Conservation (phyloP, 2,113 vertebrate genomes). For the Corynorhinus townsendii region DNA sequence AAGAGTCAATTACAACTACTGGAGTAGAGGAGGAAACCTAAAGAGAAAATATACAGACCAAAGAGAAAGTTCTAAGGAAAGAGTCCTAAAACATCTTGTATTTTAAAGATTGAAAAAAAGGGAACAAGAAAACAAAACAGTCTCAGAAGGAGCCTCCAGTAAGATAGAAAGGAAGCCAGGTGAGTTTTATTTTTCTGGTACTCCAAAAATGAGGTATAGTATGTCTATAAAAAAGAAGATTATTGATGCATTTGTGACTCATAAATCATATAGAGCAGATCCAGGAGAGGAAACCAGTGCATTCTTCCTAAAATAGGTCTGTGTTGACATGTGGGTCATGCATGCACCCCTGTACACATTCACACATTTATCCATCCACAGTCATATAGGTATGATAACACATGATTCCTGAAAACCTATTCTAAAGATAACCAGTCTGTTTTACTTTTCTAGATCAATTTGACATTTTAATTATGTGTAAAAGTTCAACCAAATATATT, state of each 20-base stretch:
- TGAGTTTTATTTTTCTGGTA: not conserved
- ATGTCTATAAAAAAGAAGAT: not conserved
- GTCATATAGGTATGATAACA: rapidly evolving
- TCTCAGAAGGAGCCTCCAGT: not conserved
- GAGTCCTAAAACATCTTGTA: not conserved
- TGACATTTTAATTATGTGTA: slow-evolving; percentile 52
- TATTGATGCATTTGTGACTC: not conserved
- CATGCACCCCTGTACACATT: rapidly evolving
- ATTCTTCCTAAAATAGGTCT: not conserved
- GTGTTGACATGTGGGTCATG: rapidly evolving
- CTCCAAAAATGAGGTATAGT: not conserved
- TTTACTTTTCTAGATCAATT: slow-evolving; percentile 1
- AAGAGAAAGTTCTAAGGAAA: not conserved
- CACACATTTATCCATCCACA: too few species aligned
- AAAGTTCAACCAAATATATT: slow-evolving; percentile 20
- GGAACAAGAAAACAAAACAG: not conserved
- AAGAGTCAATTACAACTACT: not conserved
- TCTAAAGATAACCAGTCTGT: not conserved
- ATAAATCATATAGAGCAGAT: too few species aligned
- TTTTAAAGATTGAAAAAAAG: not conserved
- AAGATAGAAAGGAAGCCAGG: rapidly evolving
- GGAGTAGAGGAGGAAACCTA: too few species aligned
- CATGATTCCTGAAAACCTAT: not conserved
- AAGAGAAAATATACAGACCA: rapidly evolving
- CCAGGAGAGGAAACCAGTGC: rapidly evolving